Evolutionary conservation across 2,113 vertebrate species (phyloP), one percentile per base, ranked within the genome.

Genomic region (Pavo muticus): DNA sequence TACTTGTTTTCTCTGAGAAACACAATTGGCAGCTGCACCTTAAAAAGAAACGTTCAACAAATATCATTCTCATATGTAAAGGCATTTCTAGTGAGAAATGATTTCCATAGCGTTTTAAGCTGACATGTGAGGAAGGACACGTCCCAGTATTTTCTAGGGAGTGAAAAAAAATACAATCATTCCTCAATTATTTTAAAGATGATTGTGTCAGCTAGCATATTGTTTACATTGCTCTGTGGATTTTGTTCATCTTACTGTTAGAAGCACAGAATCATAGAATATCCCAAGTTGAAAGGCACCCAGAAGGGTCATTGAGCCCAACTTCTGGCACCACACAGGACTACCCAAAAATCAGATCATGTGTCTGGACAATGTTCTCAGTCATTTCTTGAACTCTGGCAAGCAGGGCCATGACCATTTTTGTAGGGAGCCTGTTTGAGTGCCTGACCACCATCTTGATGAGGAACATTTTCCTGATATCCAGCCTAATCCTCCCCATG

Each of bases 11-110:
- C 82, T 89, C 74, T 54, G 82, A 92, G 60, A 75, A 97, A 80
- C 39, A 70, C 56, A 97, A 95, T 96, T 96, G 96, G 70, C 59
- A 70, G 72, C 81, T 91, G 30, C 57, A 79, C 13, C 56, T 96
- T 96, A 95, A 96, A 70, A 84, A 83, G 57, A 85, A 84, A 70
- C 16, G 75, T 92, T 95, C 74, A 70, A 25, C 87, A 94, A 86
- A 96, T 91, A 91, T 89, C 37, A 84, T 88, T 94, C 71, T 89
- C 42, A 72, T 67, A 93, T 88, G 76, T 93, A 81, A 96, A 88
- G 65, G 54, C 61, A 96, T 87, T 80, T 92, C 60, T 79, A 94
- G 74, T 84, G 82, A 95, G 91, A 97, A 88, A 1, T 71, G 11
- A 57, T 95, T 81, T 32, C 44, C 30, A 61, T 73, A 82, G n/a